Conservation (phyloP, 30 jellyfish, hydroid and myxozoan species). For the Aurelia aurita complex sp. Pacific region DNA sequence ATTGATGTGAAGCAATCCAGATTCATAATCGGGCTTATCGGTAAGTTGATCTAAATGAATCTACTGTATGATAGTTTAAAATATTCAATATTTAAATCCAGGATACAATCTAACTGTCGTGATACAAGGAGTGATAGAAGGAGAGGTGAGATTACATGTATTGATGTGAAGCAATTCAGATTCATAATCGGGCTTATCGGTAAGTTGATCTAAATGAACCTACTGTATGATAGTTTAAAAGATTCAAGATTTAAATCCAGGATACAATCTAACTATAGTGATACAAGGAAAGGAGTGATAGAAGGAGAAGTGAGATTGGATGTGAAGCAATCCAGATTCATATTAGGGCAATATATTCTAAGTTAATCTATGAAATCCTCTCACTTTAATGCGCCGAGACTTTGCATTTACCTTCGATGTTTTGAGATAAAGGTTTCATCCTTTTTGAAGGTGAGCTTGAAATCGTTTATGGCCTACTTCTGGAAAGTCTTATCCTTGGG, state of each 20-base stretch:
- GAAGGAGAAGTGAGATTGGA: not conserved
- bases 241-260: not conserved
- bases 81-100: not conserved
- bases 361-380: no score
- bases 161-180: conserved; percentile 15
- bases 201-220: not conserved
- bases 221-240: no score
- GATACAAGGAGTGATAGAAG: conserved; percentile 33
- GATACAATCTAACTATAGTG: conserved; percentile 15
- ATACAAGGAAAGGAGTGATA: conserved; percentile 29
- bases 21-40: conserved; percentile 10
- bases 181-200: conserved; percentile 22
- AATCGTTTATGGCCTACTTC: conserved; percentile 17
- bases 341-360: not conserved
- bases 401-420: not conserved
- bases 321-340: conserved; percentile 27
- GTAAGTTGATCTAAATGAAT: not conserved
- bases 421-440: not conserved
- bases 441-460: conserved; percentile 14
- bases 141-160: not conserved
- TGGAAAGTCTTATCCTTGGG: conserved; percentile 33
- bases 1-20: conserved; percentile 21
- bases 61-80: no score
- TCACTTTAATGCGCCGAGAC: no score
- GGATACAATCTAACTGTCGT: conserved; percentile 19